A percentile compares a stretch with the other conserved stretches of the same genome.
These are phyloP conservation scores for Caenorhabditis drosophilae DNA, from an alignment of 2,888 invertebrate species.

Conservation along the genomic window DNA sequence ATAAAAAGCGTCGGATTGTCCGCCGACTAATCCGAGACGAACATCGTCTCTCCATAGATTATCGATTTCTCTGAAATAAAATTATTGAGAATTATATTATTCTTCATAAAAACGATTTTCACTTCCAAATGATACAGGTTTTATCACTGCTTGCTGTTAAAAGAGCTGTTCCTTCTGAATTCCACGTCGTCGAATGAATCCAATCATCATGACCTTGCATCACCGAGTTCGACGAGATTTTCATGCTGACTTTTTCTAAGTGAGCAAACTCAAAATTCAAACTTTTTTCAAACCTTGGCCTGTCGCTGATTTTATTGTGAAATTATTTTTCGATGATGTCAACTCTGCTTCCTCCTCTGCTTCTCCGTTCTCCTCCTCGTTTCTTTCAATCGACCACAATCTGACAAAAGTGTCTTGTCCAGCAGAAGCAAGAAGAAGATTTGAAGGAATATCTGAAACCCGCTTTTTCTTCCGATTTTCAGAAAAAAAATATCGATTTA, in stretches of 20 bases:
- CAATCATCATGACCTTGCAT: conserved; percentile 89
- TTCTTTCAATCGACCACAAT: conserved; percentile 49
- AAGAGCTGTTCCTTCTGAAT: conserved; percentile 36
- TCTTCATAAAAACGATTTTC: not conserved
- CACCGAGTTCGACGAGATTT: conserved; percentile 75
- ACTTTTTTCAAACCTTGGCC: not conserved
- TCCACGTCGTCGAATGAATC: conserved; percentile 82
- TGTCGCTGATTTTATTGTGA: not conserved
- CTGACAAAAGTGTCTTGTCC: conserved; percentile 50
- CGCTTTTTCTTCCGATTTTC: not conserved
- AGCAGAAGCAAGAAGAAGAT: conserved; percentile 39
- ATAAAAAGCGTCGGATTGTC: conserved; percentile 62
- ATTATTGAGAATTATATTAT: not conserved
- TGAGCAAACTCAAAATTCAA: not conserved
- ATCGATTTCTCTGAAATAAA: conserved; percentile 27
- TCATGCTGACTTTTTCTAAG: conserved; percentile 13
- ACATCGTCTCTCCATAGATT: conserved; percentile 40
- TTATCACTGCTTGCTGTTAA: conserved; percentile 64
- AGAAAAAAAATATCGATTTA: conserved; percentile 7
- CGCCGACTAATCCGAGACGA: conserved; percentile 62
- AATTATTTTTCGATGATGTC: conserved; percentile 37
- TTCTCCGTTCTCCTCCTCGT: not conserved
- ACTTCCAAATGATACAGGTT: conserved; percentile 58
- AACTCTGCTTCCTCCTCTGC: conserved; percentile 28
- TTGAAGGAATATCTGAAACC: conserved; percentile 22